A percentile compares a stretch with the other conserved stretches of the same genome.
These are phyloP conservation scores for Drosophila helvetica DNA, from an alignment of 2,888 invertebrate genomes.

Conservation along the genomic window DNA sequence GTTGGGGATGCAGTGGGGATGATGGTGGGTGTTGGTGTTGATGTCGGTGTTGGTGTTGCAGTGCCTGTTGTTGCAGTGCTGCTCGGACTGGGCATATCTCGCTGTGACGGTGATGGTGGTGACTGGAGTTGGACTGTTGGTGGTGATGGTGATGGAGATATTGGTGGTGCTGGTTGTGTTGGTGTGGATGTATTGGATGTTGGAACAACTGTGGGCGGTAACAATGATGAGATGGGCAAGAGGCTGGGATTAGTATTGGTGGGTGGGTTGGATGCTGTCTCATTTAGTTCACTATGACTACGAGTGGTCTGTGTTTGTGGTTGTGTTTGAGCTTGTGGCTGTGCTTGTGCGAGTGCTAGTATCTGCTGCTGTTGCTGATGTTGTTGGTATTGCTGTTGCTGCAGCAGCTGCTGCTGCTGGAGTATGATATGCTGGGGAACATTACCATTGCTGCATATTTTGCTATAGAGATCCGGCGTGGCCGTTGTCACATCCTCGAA, in stretches of 20 bases:
- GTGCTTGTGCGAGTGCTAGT: neutral
- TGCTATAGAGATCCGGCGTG: slow-evolving; percentile 84
- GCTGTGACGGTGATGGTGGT: slow-evolving; percentile 24
- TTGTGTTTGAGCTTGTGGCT: slow-evolving; percentile 43
- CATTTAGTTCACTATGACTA: slow-evolving; percentile 22
- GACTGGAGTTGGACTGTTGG: slow-evolving; percentile 47
- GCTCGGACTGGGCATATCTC: slow-evolving; percentile 12
- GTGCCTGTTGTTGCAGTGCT: slow-evolving; percentile 33
- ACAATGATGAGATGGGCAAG: slow-evolving; percentile 73
- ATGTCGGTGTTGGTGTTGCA: slow-evolving; percentile 50
- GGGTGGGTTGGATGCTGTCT: slow-evolving; percentile 39
- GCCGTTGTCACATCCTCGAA: slow-evolving; percentile 84
- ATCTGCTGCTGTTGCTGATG: slow-evolving; percentile 50
- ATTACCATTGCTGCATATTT: slow-evolving; percentile 85
- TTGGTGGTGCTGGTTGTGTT: slow-evolving; percentile 51
- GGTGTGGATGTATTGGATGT: slow-evolving; percentile 69
- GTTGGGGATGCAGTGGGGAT: slow-evolving; percentile 58
- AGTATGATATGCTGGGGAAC: slow-evolving; percentile 68
- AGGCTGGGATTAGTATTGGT: slow-evolving; percentile 71
- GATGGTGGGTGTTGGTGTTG: slow-evolving; percentile 43
- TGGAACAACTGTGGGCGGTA: slow-evolving; percentile 75
- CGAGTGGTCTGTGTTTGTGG: slow-evolving; percentile 30
- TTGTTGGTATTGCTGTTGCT: slow-evolving; percentile 54
- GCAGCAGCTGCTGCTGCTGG: slow-evolving; percentile 55
- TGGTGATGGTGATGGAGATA: slow-evolving; percentile 43